A percentile compares a stretch with the other conserved stretches of the same genome.
Evolutionary conservation across 2,797 vertebrate genomes (phyloP).

Genomic region (Yasuhikotakia modesta): DNA sequence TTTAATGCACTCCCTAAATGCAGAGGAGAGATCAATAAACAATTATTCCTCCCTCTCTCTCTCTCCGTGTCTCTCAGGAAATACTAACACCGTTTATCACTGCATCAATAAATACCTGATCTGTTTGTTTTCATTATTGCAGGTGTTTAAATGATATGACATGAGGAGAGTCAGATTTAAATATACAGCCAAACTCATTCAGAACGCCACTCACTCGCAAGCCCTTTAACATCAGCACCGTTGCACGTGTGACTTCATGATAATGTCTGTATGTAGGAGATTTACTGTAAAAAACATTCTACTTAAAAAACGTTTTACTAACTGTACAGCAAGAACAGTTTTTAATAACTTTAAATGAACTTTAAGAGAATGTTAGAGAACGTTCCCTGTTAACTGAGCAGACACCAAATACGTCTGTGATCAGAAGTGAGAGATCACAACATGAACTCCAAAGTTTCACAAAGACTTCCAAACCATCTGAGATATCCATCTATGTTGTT

Average conservation of each 20-base stretch:
- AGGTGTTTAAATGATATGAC: constrained; percentile 47
- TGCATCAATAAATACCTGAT: constrained; percentile 63
- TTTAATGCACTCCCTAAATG: constrained; percentile 67
- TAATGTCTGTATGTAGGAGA: background rate
- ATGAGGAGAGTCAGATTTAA: constrained; percentile 20
- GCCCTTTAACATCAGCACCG: background rate
- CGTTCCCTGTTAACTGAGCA: too few species aligned
- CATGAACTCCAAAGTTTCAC: too few species aligned
- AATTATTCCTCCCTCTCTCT: constrained; percentile 59
- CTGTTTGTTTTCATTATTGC: constrained; percentile 60
- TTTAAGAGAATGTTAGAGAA: too few species aligned
- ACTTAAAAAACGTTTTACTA: too few species aligned
- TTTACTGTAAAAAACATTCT: too few species aligned
- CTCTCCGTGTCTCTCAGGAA: constrained; percentile 45
- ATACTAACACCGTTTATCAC: constrained; percentile 59
- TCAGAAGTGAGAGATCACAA: too few species aligned
- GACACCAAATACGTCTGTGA: too few species aligned
- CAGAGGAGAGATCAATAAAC: constrained; percentile 64
- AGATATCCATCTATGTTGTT: too few species aligned
- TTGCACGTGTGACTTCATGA: too few species aligned
- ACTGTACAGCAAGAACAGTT: too few species aligned
- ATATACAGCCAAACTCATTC: background rate
- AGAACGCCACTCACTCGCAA: background rate
- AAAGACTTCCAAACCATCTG: too few species aligned
- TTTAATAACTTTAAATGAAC: too few species aligned